Conservation (phyloP, 2,113 vertebrate genomes). For the Axis porcinus region DNA sequence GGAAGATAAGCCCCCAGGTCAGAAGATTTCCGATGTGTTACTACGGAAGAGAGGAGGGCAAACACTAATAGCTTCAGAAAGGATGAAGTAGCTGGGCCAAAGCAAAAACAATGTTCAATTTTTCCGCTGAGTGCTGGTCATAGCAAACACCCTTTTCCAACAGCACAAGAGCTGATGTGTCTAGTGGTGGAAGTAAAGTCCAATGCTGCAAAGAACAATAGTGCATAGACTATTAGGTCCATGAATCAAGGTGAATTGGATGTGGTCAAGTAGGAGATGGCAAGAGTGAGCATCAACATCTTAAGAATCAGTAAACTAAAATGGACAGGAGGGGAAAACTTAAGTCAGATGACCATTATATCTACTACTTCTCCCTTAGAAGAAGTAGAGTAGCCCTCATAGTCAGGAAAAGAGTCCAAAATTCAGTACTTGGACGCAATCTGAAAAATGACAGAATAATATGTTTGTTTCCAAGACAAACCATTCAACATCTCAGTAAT, state of each 20-base stretch:
- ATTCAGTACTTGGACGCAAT: neutral
- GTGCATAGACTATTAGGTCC: neutral
- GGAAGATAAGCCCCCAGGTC: neutral
- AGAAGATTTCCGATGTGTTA: neutral
- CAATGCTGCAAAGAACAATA: neutral
- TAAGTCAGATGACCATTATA: neutral
- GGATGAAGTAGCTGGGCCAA: neutral
- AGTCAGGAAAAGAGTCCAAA: neutral
- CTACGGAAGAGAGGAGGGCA: neutral
- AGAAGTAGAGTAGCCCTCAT: neutral
- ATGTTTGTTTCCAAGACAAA: neutral
- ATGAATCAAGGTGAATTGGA: neutral
- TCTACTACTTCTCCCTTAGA: neutral
- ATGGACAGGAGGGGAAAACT: neutral
- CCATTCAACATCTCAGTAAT: neutral
- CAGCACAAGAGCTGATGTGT: neutral
- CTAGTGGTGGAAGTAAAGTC: neutral
- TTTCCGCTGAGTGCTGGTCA: neutral
- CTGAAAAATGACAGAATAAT: neutral
- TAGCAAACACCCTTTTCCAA: neutral
- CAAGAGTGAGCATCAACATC: neutral
- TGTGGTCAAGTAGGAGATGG: neutral
- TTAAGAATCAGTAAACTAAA: neutral
- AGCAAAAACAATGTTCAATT: neutral
- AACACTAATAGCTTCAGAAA: neutral